Percentiles rank a stretch among this genome's conserved stretches.
These are phyloP conservation scores for Pristionchus arcanus DNA, from an alignment of 2,888 invertebrate species.

Conservation along the genomic window DNA sequence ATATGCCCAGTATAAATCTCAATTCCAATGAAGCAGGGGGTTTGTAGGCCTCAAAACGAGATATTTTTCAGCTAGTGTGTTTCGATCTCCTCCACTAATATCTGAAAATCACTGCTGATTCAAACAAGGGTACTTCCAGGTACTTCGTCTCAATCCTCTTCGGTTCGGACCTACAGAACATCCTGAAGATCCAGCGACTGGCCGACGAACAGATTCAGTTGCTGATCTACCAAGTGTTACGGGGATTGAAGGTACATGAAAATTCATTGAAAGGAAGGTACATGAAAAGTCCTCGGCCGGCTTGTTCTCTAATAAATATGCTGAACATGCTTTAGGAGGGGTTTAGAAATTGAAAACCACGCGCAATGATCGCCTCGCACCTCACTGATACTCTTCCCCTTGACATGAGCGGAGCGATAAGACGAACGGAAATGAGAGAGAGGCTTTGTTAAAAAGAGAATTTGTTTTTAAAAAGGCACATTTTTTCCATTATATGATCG, in stretches of 20 bases:
- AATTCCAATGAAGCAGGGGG: background rate
- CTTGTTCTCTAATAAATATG: too few species aligned
- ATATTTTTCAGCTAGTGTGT: too few species aligned
- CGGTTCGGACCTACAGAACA: constrained; percentile 99
- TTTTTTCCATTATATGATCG: too few species aligned
- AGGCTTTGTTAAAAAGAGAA: too few species aligned
- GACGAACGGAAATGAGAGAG: background rate
- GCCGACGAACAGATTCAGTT: constrained; percentile 99
- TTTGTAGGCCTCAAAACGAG: too few species aligned
- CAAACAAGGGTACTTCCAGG: constrained; percentile 80
- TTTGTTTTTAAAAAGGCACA: too few species aligned
- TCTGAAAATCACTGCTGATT: background rate
- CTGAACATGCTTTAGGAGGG: too few species aligned
- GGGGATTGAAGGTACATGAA: constrained; percentile 90
- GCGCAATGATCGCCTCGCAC: too few species aligned
- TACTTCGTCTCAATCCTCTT: constrained; percentile 97
- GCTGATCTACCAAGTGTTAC: constrained; percentile 95
- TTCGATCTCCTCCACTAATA: too few species aligned
- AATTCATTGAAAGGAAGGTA: constrained; percentile 83
- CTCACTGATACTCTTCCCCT: background rate
- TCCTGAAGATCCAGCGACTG: constrained; percentile 95
- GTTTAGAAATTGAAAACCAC: too few species aligned
- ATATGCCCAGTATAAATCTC: background rate
- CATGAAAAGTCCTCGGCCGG: background rate
- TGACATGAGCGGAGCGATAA: background rate